Evolutionary conservation across 2,113 vertebrate genomes (phyloP).

Genomic region (Aphyosemion australe): DNA sequence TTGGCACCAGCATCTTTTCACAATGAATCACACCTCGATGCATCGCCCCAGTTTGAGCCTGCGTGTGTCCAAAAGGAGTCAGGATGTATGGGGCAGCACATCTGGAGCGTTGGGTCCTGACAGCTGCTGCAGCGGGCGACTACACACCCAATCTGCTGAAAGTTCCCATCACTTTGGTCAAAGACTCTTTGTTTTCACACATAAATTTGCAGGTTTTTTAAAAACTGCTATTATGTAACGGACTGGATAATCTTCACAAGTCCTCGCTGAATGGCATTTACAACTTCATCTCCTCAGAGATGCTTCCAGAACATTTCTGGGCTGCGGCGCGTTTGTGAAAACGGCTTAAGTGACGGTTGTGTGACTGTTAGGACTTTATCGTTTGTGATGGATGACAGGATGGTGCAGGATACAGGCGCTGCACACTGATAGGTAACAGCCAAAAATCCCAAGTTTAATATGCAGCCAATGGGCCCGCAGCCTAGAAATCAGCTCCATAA

Average conservation of each 20-base stretch:
- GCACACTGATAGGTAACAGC: no score
- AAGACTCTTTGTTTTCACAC: background rate
- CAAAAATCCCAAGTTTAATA: no score
- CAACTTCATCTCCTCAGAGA: background rate
- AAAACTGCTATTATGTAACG: no score
- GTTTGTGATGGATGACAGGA: background rate
- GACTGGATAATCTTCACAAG: no score
- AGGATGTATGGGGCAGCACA: background rate
- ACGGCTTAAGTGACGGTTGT: background rate
- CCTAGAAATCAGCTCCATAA: no score
- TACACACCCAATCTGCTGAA: background rate
- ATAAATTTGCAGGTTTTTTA: background rate
- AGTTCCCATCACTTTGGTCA: background rate
- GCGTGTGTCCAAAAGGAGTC: background rate
- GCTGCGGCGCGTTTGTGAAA: background rate
- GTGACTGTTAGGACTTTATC: background rate
- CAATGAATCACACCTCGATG: slow-evolving; percentile 3
- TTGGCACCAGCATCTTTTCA: background rate
- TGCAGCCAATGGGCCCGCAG: no score
- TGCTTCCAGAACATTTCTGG: background rate
- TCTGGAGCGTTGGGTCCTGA: background rate
- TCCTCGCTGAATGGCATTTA: background rate
- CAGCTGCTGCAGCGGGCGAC: background rate
- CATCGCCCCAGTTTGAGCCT: background rate
- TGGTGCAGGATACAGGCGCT: background rate